phyloP scores from a whole-genome alignment of 35 echinoderm and acorn worm genomes.

The Acanthaster planci region DNA sequence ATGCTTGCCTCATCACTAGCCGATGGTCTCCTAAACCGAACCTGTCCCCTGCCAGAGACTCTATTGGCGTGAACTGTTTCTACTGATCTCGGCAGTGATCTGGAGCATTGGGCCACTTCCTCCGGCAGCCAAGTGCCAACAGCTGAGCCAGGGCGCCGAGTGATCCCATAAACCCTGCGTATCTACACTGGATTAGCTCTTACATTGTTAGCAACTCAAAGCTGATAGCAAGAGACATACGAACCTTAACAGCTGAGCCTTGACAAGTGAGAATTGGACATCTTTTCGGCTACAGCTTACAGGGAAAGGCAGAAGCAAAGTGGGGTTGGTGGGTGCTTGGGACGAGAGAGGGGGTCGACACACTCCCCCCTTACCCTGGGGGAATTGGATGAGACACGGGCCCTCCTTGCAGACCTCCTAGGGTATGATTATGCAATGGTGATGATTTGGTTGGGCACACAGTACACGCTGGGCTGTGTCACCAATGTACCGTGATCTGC shows the following conservation, averaged over 20 bases:
- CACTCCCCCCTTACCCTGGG: not conserved
- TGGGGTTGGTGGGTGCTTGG: not conserved
- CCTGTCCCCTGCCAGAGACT: not conserved
- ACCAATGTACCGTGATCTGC: too few relatives aligned
- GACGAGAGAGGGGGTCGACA: too few relatives aligned
- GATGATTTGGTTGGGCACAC: too few relatives aligned
- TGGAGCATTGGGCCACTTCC: not conserved
- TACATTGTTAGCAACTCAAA: not conserved
- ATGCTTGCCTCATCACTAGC: too few relatives aligned
- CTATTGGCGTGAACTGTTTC: not conserved
- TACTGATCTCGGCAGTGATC: not conserved
- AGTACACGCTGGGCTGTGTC: too few relatives aligned
- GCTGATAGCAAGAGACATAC: conserved; percentile 14
- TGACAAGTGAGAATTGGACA: too few relatives aligned
- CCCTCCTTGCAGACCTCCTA: not conserved
- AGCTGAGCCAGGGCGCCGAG: not conserved
- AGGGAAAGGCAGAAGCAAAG: too few relatives aligned
- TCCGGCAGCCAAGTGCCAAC: not conserved
- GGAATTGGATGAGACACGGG: not conserved
- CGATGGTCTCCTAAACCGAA: too few relatives aligned
- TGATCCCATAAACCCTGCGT: not conserved
- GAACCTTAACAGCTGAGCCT: not conserved
- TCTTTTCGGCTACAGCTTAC: too few relatives aligned
- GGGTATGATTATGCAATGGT: not conserved
- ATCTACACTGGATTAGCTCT: conserved; percentile 21